Evolutionary conservation across 2,113 vertebrate genomes (phyloP).

Genomic region (Alligator sinensis): DNA sequence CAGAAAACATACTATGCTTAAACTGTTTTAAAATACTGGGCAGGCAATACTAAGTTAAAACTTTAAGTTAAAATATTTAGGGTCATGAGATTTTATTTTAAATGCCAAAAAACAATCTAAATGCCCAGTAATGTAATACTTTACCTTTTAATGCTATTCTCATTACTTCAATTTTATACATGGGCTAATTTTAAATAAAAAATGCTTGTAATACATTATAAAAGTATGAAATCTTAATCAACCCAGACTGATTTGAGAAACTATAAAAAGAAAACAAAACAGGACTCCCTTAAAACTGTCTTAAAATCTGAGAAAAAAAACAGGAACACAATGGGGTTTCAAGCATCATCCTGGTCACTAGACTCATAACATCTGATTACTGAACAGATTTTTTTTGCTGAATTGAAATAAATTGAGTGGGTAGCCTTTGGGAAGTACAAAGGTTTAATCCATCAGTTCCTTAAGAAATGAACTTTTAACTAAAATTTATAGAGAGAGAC

Average conservation of each 20-base stretch:
- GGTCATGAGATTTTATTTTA: slow-evolving; percentile 71
- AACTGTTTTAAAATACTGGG: slow-evolving; percentile 64
- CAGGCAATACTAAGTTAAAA: slow-evolving; percentile 52
- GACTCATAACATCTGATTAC: not conserved
- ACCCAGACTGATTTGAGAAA: not conserved
- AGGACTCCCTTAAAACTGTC: not conserved
- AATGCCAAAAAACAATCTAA: slow-evolving; percentile 61
- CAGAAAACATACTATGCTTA: slow-evolving; percentile 52
- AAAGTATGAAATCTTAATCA: too few relatives aligned
- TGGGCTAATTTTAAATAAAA: not conserved
- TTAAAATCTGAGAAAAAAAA: not conserved
- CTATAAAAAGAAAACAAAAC: not conserved
- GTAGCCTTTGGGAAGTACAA: not conserved
- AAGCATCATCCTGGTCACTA: not conserved
- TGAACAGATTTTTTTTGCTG: not conserved
- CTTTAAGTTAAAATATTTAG: slow-evolving; percentile 56
- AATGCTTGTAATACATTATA: not conserved
- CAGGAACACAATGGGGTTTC: not conserved
- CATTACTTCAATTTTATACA: not conserved
- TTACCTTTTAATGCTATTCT: slow-evolving; percentile 35
- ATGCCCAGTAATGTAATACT: slow-evolving; percentile 14
- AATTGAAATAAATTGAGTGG: not conserved
- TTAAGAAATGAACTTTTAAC: not conserved
- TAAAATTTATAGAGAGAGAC: not conserved
- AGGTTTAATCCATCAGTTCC: not conserved